Evolutionary conservation across 2,113 vertebrate species (phyloP).

Genomic region (Agelaius tricolor): DNA sequence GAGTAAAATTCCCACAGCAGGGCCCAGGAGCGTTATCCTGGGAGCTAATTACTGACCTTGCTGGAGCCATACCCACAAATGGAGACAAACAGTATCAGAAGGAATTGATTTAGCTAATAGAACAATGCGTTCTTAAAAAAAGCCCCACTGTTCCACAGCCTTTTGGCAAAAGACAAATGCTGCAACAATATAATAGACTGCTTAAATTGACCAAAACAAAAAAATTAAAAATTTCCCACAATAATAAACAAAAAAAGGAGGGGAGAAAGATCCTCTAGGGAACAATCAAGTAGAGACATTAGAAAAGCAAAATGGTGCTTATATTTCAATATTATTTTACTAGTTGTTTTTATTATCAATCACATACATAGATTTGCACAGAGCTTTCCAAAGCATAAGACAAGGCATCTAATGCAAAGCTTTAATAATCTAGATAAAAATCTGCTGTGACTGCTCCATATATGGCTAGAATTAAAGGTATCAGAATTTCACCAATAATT

Average conservation of each 20-base stretch:
- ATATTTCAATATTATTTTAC: slow-evolving; percentile 5
- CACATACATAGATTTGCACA: not conserved
- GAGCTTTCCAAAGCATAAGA: slow-evolving; percentile 39
- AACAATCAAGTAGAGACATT: not conserved
- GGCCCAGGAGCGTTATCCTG: not conserved
- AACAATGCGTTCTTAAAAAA: not conserved
- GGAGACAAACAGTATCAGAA: slow-evolving; percentile 47
- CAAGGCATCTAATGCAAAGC: not conserved
- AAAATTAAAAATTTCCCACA: not conserved
- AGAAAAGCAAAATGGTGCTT: slow-evolving; percentile 48
- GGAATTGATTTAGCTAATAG: slow-evolving; percentile 23
- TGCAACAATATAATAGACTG: not conserved
- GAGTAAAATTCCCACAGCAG: not conserved
- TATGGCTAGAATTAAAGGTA: not conserved
- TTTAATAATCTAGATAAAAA: slow-evolving; percentile 32
- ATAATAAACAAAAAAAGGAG: not conserved
- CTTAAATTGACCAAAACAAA: not conserved
- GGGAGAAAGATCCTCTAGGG: not conserved
- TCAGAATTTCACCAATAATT: slow-evolving; percentile 28
- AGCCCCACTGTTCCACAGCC: not conserved
- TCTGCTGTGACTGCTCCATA: not conserved
- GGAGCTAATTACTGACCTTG: slow-evolving; percentile 21
- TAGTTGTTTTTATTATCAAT: slow-evolving; percentile 33
- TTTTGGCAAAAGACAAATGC: not conserved
- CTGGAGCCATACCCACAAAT: slow-evolving; percentile 35